Evolutionary conservation across 2,113 vertebrate genomes (phyloP), one percentile per base, ranked within the genome.

Genomic region (Danio rerio): DNA sequence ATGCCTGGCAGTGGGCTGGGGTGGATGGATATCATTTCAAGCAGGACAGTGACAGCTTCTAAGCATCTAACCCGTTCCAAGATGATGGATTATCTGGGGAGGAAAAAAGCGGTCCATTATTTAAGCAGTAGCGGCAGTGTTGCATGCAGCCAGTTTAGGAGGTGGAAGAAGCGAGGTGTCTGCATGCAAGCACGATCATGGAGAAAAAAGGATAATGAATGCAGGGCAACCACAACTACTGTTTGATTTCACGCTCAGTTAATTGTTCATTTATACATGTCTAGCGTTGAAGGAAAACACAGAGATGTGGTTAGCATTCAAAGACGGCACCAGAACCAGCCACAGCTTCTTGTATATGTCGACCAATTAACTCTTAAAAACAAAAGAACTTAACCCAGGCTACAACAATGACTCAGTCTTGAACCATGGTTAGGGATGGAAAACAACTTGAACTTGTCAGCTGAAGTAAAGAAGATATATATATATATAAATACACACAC

Each of bases 11-110:
- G 90, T 91, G 84, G 84, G 78, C 74, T 83, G 80, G 86, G 88
- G 88, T 90, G 90, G 90, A 83, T 89, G 81, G 86, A 86, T 87
- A 88, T 87, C 87, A 89, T 85, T 77, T 92, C 87, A 89, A 84
- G 91, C 76, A 31, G 83, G 91, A 18, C 92, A 92, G 63, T 89
- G 90, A 91, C 89, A 88, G 87, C 80, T 88, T 91, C 61, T 53
- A 62, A 70, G 65, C 52, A 74, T 78, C 45, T 58, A 56, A 56
- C 42, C 20, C 71, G 50, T 56, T 65, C n/a, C 50, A 58, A 15
- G 71, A 15, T 82, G 81, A 82, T 82, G 61, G 72, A 76, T 75
- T 31, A 15, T 18, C 18, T 21, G 3, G 31, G 31, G 31, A 31
- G 16, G 7, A 68, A 52, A 55, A 72, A 76, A 31, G 49, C 5